A percentile compares a stretch with the other conserved stretches of the same genome.
These are phyloP conservation scores for Rhagonycha lutea DNA, from an alignment of 2,888 invertebrate genomes.

Conservation along the genomic window DNA sequence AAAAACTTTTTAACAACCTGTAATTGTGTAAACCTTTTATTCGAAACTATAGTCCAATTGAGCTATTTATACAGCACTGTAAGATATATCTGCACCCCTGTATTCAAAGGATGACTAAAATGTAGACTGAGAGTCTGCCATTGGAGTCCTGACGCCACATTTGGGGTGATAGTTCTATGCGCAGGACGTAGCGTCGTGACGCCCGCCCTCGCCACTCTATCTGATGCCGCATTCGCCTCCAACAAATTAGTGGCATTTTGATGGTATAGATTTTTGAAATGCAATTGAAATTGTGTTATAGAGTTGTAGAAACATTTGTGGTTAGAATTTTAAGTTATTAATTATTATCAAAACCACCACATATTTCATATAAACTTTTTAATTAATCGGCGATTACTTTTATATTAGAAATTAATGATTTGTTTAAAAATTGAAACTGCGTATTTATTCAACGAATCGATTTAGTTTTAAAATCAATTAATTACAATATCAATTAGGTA, in stretches of 20 bases:
- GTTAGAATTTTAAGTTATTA: conserved; percentile 8
- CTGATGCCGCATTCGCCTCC: conserved; percentile 54
- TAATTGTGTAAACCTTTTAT: background rate
- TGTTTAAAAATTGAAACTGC: background rate
- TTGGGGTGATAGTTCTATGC: conserved; percentile 40
- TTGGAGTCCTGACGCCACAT: conserved; percentile 49
- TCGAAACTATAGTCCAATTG: conserved; percentile 5
- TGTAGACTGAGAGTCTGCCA: conserved; percentile 51
- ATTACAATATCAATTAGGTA: background rate
- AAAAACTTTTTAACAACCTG: background rate
- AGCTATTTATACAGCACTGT: background rate
- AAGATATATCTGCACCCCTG: conserved; percentile 36
- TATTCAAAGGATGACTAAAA: conserved; percentile 48
- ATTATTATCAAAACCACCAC: background rate
- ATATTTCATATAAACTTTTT: background rate
- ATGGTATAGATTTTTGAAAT: conserved; percentile 57
- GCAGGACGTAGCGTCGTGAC: conserved; percentile 49
- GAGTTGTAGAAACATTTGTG: conserved; percentile 18
- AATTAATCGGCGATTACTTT: background rate
- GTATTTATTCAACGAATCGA: background rate
- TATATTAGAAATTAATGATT: background rate
- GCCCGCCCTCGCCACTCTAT: conserved; percentile 48
- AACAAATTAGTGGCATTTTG: conserved; percentile 56
- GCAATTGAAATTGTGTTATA: conserved; percentile 46
- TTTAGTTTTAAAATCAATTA: background rate